These are phyloP conservation scores for Aptenodytes patagonicus DNA, from an alignment of 2,113 vertebrate genomes.

Conservation along the genomic window DNA sequence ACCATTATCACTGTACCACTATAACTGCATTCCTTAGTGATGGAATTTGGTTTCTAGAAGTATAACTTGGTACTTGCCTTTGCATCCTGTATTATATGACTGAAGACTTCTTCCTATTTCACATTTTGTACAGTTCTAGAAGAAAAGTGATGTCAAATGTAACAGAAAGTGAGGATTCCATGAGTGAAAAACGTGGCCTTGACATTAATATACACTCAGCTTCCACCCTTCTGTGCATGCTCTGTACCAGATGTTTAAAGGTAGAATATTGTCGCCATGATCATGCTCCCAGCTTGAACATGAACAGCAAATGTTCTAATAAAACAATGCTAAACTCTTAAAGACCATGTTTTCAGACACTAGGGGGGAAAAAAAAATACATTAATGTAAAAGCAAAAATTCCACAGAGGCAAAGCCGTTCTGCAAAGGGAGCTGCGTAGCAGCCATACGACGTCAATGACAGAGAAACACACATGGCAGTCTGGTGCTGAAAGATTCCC, in stretches of 20 bases:
- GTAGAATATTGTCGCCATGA: not conserved
- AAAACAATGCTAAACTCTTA: not conserved
- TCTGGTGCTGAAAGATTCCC: not conserved
- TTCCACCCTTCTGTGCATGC: not conserved
- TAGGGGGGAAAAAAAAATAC: not conserved
- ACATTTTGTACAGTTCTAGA: not conserved
- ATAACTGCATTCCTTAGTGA: not conserved
- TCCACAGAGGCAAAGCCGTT: not conserved
- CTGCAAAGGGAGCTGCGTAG: not conserved
- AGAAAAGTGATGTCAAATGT: not conserved
- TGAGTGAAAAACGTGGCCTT: not conserved
- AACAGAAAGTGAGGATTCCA: not conserved
- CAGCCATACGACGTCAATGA: not conserved
- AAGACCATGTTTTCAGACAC: not conserved
- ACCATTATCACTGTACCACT: not conserved
- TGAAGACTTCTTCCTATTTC: not conserved
- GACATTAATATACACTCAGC: not conserved
- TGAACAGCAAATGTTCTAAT: not conserved
- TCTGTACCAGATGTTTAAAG: not conserved
- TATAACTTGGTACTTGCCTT: not conserved
- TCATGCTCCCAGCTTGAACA: not conserved
- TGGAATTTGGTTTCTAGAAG: not conserved
- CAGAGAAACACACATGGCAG: not conserved
- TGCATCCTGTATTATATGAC: not conserved
- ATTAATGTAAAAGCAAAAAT: not conserved